These are phyloP conservation scores for Delichon dasypus DNA, from an alignment of 2,797 vertebrate genomes.

Conservation along the genomic window DNA sequence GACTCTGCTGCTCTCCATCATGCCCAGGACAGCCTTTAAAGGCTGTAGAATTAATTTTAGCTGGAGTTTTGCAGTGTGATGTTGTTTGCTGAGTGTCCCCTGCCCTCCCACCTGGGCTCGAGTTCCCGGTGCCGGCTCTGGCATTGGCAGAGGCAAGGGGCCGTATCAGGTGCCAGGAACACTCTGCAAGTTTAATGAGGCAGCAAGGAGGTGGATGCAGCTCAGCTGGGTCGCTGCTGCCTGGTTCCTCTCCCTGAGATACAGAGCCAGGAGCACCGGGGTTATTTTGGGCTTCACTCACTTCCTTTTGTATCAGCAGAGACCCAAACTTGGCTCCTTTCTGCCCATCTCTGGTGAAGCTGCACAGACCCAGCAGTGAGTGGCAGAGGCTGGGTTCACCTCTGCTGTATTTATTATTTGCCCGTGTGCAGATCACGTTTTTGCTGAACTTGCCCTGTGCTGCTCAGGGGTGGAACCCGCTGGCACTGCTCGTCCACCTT, in stretches of 20 bases:
- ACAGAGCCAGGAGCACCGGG: background rate
- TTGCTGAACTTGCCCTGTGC: background rate
- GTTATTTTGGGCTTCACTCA: background rate
- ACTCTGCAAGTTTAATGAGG: conserved; percentile 82
- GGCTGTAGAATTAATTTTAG: background rate
- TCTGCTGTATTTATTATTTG: background rate
- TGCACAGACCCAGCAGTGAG: background rate
- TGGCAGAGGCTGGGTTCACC: background rate
- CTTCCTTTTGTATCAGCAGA: background rate
- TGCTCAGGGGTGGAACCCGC: background rate
- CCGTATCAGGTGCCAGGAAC: conserved; percentile 72
- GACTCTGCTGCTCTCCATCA: background rate
- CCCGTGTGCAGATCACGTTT: background rate
- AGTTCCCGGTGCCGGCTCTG: conserved; percentile 10
- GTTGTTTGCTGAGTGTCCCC: background rate
- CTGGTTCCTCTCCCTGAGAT: background rate
- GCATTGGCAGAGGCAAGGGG: conserved; percentile 52
- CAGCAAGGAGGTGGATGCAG: background rate
- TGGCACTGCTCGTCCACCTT: background rate
- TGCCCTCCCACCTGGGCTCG: background rate
- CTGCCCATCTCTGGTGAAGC: background rate
- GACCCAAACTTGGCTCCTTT: background rate
- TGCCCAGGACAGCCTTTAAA: background rate
- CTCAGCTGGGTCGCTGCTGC: background rate
- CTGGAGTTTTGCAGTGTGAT: background rate